These are phyloP conservation scores for Himalopsyche japonica DNA, from an alignment of 2,888 invertebrate genomes.

Conservation along the genomic window DNA sequence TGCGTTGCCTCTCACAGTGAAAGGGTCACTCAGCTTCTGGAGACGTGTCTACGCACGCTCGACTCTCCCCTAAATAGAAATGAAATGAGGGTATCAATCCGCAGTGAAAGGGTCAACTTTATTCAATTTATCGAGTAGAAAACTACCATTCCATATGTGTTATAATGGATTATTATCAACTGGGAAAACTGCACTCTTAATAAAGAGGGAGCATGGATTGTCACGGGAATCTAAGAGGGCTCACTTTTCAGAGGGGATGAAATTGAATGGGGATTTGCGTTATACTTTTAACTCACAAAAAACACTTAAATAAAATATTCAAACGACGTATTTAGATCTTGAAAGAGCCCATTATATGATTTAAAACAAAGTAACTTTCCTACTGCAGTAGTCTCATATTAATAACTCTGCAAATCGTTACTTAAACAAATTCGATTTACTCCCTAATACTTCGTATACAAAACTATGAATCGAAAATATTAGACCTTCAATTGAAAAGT, in stretches of 20 bases:
- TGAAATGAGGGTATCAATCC: neutral
- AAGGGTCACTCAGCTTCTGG: neutral
- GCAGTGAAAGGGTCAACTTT: conserved; percentile 43
- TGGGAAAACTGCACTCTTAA: conserved; percentile 44
- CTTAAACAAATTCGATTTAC: no score
- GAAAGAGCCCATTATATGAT: no score
- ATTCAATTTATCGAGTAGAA: conserved; percentile 52
- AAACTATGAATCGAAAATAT: no score
- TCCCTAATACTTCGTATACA: no score
- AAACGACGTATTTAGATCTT: no score
- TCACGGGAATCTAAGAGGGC: conserved; percentile 26
- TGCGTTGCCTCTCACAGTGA: neutral
- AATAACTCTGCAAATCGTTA: no score
- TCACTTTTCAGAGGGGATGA: neutral
- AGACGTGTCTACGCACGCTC: neutral
- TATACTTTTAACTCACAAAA: conserved; percentile 43
- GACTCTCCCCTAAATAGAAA: neutral
- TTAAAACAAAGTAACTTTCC: no score
- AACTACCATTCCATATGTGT: conserved; percentile 56
- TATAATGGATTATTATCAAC: conserved; percentile 57
- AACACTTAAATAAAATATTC: neutral
- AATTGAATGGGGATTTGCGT: conserved; percentile 41
- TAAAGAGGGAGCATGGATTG: conserved; percentile 43
- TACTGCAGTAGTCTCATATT: no score
- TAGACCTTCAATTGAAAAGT: no score